Evolutionary conservation across 2,113 vertebrate genomes (phyloP).

Genomic region (human (Homo sapiens)): GRCh38 chr3:86818001-86818500

Average conservation of each 20-base stretch:
- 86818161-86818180: not conserved
- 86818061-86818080: slow-evolving; percentile 20
- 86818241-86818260: not conserved
- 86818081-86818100: not conserved
- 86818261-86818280: not conserved
- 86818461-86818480: fast-evolving
- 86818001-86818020: slow-evolving; percentile 20
- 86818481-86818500: not conserved
- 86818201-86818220: not conserved
- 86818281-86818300: not conserved
- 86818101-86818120: slow-evolving; percentile 60
- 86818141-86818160: not conserved
- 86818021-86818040: not conserved
- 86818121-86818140: not conserved
- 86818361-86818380: not conserved
- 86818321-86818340: not conserved
- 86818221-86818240: not conserved
- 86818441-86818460: too few species aligned
- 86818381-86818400: not conserved
- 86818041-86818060: slow-evolving; percentile 34
- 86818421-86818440: not conserved
- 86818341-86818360: not conserved
- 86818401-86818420: not conserved
- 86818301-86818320: not conserved
- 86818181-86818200: not conserved